Percentiles rank a stretch among this genome's conserved stretches.
These are phyloP conservation scores for Calosoma granatense DNA, from an alignment of 1,140 invertebrate species.

Conservation along the genomic window DNA sequence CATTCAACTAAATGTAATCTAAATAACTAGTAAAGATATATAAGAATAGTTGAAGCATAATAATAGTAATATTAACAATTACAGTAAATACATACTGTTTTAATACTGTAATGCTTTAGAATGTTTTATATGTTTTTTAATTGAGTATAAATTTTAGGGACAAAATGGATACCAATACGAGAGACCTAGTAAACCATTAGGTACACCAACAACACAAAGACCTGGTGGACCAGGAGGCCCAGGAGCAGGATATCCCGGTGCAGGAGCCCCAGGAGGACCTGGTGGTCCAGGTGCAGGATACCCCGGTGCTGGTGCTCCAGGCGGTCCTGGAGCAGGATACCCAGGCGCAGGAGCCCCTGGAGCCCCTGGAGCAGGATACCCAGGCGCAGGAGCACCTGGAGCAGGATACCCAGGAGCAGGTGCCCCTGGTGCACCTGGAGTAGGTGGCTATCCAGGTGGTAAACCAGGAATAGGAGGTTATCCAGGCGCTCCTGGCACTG, in stretches of 20 bases:
- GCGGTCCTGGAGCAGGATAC: background rate
- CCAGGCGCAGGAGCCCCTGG: slow-evolving; percentile 11
- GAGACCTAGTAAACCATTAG: slow-evolving; percentile 39
- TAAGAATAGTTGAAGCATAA: too few relatives aligned
- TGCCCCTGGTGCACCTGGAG: slow-evolving; percentile 16
- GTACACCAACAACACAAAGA: slow-evolving; percentile 16
- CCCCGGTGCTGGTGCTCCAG: slow-evolving; percentile 18
- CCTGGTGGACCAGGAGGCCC: slow-evolving; percentile 10
- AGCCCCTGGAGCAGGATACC: slow-evolving; percentile 4
- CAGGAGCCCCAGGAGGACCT: slow-evolving; percentile 12
- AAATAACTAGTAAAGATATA: too few relatives aligned
- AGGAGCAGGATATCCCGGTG: slow-evolving; percentile 12
- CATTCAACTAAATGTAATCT: too few relatives aligned
- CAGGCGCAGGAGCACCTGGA: slow-evolving; percentile 11
- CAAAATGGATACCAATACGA: slow-evolving; percentile 46
- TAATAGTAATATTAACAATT: too few relatives aligned
- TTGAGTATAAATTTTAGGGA: too few relatives aligned
- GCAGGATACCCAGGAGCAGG: slow-evolving; percentile 8
- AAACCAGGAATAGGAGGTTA: slow-evolving; percentile 10
- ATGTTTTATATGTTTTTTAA: slow-evolving; percentile 11
- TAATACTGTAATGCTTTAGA: background rate
- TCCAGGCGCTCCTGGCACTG: slow-evolving; percentile 18
- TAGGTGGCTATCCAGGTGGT: slow-evolving; percentile 10
- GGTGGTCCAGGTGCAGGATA: slow-evolving; percentile 14
- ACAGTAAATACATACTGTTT: background rate